A percentile compares a stretch with the other conserved stretches of the same genome.
These are phyloP conservation scores for Eulemur albifrons DNA, from an alignment of 2,797 vertebrate genomes.

Conservation along the genomic window DNA sequence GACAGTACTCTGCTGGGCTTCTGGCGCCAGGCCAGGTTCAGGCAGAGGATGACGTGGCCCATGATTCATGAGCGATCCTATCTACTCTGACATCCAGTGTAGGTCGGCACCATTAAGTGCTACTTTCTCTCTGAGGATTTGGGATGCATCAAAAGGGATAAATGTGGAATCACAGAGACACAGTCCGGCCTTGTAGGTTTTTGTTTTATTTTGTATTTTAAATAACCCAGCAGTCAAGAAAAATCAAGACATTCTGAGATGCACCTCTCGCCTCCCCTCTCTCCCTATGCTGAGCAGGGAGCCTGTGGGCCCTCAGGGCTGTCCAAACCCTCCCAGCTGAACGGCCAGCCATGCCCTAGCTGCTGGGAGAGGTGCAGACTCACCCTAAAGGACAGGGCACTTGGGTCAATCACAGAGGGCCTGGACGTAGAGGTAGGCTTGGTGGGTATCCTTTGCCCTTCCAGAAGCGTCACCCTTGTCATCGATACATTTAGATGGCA, in stretches of 20 bases:
- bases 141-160: neutral
- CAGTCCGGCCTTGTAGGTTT: neutral
- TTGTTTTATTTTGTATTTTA: neutral
- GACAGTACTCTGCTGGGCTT: neutral
- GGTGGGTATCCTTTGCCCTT: neutral
- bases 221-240: neutral
- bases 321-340: neutral
- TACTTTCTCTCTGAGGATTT: neutral
- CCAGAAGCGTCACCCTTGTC: neutral
- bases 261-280: neutral
- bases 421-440: neutral
- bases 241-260: neutral
- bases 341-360: too few species aligned
- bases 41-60: neutral
- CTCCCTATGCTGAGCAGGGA: neutral
- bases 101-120: neutral
- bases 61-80: neutral
- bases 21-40: neutral
- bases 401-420: neutral
- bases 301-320: neutral
- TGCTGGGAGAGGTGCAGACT: neutral
- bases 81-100: neutral
- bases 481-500: neutral
- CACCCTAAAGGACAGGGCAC: neutral
- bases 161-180: neutral